phyloP scores from a whole-genome alignment of 2,113 vertebrate genomes.

The Camelus bactrianus region DNA sequence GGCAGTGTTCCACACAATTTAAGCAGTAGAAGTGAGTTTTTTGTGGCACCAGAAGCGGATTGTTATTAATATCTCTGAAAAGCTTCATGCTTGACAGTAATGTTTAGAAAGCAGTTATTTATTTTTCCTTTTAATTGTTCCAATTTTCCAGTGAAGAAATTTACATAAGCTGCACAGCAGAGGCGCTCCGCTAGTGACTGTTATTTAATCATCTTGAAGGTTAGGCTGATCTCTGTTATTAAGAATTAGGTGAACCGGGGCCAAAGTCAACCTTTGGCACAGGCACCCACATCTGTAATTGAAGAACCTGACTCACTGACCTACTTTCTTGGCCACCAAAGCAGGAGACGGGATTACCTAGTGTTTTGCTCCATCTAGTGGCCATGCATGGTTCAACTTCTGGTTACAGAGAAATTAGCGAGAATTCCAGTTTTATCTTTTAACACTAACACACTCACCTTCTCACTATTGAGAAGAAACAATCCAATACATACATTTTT shows the following conservation, averaged over 20 bases:
- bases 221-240: not conserved
- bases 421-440: not conserved
- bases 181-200: not conserved
- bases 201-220: not conserved
- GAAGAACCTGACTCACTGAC: conserved; percentile 50
- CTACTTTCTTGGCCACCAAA: conserved; percentile 1
- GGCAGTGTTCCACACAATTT: not conserved
- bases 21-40: not conserved
- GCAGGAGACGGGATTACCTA: not conserved
- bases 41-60: not conserved
- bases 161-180: not conserved
- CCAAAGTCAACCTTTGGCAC: conserved; percentile 41
- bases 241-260: not conserved
- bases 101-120: not conserved
- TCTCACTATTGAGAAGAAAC: conserved; percentile 30
- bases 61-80: not conserved
- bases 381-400: not conserved
- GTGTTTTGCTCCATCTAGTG: conserved; percentile 76
- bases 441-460: not conserved
- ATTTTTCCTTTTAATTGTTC: not conserved
- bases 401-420: not conserved
- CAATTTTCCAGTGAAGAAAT: not conserved
- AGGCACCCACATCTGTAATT: not conserved
- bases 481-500: not conserved
- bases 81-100: not conserved